Conservation (phyloP, 2,888 invertebrate genomes). For the Drosophila rubida region DNA sequence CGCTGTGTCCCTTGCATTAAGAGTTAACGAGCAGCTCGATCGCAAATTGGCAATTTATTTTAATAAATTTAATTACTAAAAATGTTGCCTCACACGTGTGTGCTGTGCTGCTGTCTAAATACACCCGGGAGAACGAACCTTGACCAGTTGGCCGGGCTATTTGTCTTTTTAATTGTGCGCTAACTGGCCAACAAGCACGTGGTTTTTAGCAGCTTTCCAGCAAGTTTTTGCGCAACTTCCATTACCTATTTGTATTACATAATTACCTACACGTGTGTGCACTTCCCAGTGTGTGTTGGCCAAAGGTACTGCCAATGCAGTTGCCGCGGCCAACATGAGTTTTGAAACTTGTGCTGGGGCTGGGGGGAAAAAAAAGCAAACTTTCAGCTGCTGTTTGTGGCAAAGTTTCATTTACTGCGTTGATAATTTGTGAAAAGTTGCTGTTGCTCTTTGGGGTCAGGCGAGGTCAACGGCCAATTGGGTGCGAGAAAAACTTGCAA, state of each 20-base stretch:
- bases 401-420: conserved; percentile 66
- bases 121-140: conserved; percentile 14
- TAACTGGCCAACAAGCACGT: conserved; percentile 50
- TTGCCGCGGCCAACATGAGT: conserved; percentile 13
- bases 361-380: no score
- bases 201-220: conserved; percentile 17
- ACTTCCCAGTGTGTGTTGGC: conserved; percentile 34
- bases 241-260: conserved; percentile 75
- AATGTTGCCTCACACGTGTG: conserved; percentile 42
- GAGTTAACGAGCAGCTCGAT: conserved; percentile 50
- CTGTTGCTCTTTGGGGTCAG: conserved; percentile 23
- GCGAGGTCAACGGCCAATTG: conserved; percentile 43
- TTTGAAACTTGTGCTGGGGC: conserved; percentile 32
- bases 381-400: conserved; percentile 28
- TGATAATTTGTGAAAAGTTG: conserved; percentile 76
- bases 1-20: conserved; percentile 52
- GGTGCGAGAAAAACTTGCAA: conserved; percentile 24
- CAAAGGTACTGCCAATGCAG: conserved; percentile 12
- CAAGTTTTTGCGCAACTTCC: conserved; percentile 57
- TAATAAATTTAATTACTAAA: conserved; percentile 70
- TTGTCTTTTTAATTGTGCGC: conserved; percentile 67
- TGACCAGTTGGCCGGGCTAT: conserved; percentile 38
- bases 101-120: not conserved
- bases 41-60: conserved; percentile 73
- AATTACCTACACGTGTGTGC: conserved; percentile 57